Percentiles rank a stretch among this genome's conserved stretches.
These are phyloP conservation scores for Piaya cayana DNA, from an alignment of 2,113 vertebrate species.

Conservation along the genomic window DNA sequence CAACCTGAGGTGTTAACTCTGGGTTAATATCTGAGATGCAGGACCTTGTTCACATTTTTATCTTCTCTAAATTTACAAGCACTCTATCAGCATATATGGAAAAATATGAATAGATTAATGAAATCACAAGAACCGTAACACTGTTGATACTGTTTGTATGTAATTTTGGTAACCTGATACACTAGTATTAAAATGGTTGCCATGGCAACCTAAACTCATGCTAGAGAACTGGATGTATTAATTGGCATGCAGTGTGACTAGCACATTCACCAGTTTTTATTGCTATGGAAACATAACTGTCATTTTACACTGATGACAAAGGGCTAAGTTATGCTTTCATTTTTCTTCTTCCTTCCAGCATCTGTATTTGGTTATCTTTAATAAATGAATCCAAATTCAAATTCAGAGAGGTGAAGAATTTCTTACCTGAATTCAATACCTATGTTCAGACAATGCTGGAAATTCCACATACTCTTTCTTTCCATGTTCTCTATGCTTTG, in stretches of 20 bases:
- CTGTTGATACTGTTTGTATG: background rate
- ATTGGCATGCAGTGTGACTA: slow-evolving; percentile 52
- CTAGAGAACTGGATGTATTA: slow-evolving; percentile 51
- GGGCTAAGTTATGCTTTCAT: background rate
- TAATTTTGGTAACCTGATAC: slow-evolving; percentile 41
- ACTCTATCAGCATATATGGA: background rate
- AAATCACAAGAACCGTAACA: background rate
- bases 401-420: background rate
- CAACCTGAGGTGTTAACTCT: background rate
- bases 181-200: slow-evolving; percentile 32
- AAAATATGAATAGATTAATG: background rate
- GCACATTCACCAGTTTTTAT: slow-evolving; percentile 49
- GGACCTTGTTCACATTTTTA: background rate
- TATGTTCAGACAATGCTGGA: background rate
- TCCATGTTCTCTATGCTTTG: background rate
- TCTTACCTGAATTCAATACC: background rate
- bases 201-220: slow-evolving; percentile 53
- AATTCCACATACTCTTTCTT: background rate
- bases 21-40: background rate
- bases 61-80: background rate
- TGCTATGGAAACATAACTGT: slow-evolving; percentile 73
- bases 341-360: background rate
- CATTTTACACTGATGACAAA: slow-evolving; percentile 32
- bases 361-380: background rate
- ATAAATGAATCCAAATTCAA: background rate